Evolutionary conservation across 2,888 invertebrate species (phyloP), one percentile per base, ranked within the genome.

Genomic region (Megalurothrips usitatus): DNA sequence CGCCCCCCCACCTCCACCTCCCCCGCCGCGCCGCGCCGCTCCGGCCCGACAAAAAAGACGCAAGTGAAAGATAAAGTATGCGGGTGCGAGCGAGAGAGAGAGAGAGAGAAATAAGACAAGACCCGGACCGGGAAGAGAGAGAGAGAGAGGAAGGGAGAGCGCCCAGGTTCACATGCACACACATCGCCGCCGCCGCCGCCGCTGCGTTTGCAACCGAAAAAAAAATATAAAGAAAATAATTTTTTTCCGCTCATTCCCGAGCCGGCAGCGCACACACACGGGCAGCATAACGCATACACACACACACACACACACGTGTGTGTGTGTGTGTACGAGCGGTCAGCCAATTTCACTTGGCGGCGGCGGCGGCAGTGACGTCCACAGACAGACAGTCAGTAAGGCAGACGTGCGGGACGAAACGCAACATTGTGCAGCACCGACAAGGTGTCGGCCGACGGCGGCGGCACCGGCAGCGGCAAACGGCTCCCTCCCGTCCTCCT

Each of bases 41-140:
- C 3, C 34, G 34, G 34, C 68, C 12, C 26, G 23, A 75, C 68
- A 75, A 75, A 75, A n/a, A 75, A 75, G 68, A 26, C 68, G 68
- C 68, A 75, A 75, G 68, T 81, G 81, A 82, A 80, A 80, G 83
- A 82, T 81, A 82, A 81, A 82, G 81, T 83, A 82, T 83, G 82
- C 58, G 81, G 82, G 82, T 81, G 82, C 80, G 81, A 48, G 58
- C 47, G 82, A 81, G 81, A 82, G 81, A 80, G 80, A 79, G 81
- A 81, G 82, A 80, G 83, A 83, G 63, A 81, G 81, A 75, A 4
- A 43, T 43, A 43, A 43, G 34, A 43, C 34, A 43, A 43, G 34
- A 43, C 34, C 34, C 34, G 3, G 34, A n/a, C n/a, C n/a, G n/a
- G n/a, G 2, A 82, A 81, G 82, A 81, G 81, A 34, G 63, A 63